phyloP scores from a whole-genome alignment of 2,797 vertebrate species.

The Microcaecilia unicolor region DNA sequence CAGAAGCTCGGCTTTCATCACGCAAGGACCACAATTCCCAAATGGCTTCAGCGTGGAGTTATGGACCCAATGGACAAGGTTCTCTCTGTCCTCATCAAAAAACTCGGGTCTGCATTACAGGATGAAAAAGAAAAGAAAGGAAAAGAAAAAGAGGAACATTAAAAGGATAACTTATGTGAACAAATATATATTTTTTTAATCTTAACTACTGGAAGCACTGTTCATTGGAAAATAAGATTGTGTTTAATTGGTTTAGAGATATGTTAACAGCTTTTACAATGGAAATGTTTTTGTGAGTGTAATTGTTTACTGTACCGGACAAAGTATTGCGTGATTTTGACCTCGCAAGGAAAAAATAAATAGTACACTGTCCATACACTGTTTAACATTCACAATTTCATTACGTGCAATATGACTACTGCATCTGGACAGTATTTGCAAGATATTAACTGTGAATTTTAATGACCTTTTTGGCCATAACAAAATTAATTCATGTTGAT shows the following conservation, averaged over 20 bases:
- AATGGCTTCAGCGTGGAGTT: constrained; percentile 96
- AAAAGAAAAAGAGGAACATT: constrained; percentile 89
- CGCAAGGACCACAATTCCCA: constrained; percentile 96
- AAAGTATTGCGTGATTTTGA: constrained; percentile 70
- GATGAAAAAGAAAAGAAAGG: constrained; percentile 93
- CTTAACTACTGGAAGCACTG: constrained; percentile 38
- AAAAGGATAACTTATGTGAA: constrained; percentile 32
- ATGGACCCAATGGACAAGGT: constrained; percentile 98
- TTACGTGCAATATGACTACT: constrained; percentile 77
- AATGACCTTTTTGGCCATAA: constrained; percentile 62
- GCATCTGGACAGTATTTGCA: constrained; percentile 66
- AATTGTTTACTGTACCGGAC: constrained; percentile 61
- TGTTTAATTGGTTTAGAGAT: constrained; percentile 44
- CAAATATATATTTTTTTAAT: constrained; percentile 17
- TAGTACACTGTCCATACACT: constrained; percentile 56
- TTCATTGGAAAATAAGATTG: constrained; percentile 37
- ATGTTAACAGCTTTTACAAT: constrained; percentile 41
- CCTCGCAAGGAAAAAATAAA: constrained; percentile 66
- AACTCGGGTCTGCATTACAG: constrained; percentile 87
- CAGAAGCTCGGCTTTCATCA: constrained; percentile 97
- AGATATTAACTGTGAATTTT: constrained; percentile 69
- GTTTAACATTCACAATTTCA: constrained; percentile 60
- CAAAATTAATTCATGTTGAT: constrained; percentile 63
- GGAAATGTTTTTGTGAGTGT: constrained; percentile 51
- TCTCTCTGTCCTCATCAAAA: constrained; percentile 92